Percentiles rank a stretch among this genome's conserved stretches.
Evolutionary conservation across 1,140 invertebrate genomes (phyloP).

Genomic region (Nautilus pompilius): DNA sequence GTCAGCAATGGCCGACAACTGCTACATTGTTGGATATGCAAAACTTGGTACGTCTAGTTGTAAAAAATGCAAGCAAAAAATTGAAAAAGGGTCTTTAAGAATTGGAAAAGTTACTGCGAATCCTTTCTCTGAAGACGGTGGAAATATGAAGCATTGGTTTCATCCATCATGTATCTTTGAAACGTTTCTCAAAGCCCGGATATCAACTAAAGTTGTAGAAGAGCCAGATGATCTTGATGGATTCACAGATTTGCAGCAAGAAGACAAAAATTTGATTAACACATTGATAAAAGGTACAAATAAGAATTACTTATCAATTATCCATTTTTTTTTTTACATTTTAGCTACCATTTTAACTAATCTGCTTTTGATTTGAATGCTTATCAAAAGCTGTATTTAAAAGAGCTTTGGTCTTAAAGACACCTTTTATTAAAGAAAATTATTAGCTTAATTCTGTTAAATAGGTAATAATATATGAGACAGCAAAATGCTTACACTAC

Average conservation of each 20-base stretch:
- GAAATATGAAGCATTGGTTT: constrained; percentile 83
- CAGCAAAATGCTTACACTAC: too few species aligned
- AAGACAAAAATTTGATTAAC: constrained; percentile 68
- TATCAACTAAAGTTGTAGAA: constrained; percentile 78
- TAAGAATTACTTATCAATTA: not conserved
- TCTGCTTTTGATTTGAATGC: too few species aligned
- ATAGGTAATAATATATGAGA: too few species aligned
- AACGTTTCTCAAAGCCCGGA: constrained; percentile 71
- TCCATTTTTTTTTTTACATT: too few species aligned
- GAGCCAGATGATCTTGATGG: constrained; percentile 75
- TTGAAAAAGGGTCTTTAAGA: constrained; percentile 69
- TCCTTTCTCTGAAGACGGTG: constrained; percentile 71
- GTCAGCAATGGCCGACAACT: constrained; percentile 45
- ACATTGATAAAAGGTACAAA: constrained; percentile 54
- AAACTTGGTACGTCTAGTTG: constrained; percentile 78
- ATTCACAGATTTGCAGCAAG: constrained; percentile 66
- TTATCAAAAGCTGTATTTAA: too few species aligned
- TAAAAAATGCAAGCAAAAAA: constrained; percentile 81
- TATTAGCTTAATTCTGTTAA: too few species aligned
- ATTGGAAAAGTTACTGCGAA: constrained; percentile 73
- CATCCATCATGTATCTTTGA: constrained; percentile 80
- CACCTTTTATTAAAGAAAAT: too few species aligned
- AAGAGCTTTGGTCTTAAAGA: too few species aligned
- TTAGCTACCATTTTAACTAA: too few species aligned
- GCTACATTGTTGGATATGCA: constrained; percentile 67